A percentile compares a stretch with the other conserved stretches of the same genome.
These are phyloP conservation scores for Catharus bicknelli DNA, from an alignment of 2,113 vertebrate genomes.

Conservation along the genomic window DNA sequence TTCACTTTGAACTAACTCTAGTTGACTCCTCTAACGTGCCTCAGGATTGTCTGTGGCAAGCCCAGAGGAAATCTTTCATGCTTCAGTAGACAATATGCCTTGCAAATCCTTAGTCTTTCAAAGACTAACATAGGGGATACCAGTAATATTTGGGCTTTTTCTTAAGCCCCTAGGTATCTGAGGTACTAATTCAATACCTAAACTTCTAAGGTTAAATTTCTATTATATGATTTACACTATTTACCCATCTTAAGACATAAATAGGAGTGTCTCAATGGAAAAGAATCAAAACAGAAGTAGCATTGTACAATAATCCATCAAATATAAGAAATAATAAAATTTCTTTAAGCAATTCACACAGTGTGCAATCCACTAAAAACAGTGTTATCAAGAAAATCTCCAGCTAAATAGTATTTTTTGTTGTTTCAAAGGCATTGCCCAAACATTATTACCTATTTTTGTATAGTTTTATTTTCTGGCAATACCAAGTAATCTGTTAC, in stretches of 20 bases:
- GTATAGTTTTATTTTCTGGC: slow-evolving; percentile 15
- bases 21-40: slow-evolving; percentile 72
- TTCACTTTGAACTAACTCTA: slow-evolving; percentile 79
- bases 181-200: background rate
- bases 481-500: slow-evolving; percentile 45
- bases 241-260: background rate
- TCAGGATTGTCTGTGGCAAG: slow-evolving; percentile 73
- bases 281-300: background rate
- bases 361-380: background rate
- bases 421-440: background rate
- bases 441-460: background rate
- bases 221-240: background rate
- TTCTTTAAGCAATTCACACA: background rate
- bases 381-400: slow-evolving; percentile 17
- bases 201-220: background rate
- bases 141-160: background rate
- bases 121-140: slow-evolving; percentile 55
- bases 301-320: background rate
- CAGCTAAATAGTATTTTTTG: background rate
- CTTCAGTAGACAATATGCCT: slow-evolving; percentile 74
- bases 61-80: slow-evolving; percentile 75
- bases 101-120: slow-evolving; percentile 71
- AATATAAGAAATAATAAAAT: background rate
- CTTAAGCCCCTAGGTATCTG: background rate
- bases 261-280: background rate